Conservation (phyloP, 2,888 invertebrate species). For the Nymphalis urticae region DNA sequence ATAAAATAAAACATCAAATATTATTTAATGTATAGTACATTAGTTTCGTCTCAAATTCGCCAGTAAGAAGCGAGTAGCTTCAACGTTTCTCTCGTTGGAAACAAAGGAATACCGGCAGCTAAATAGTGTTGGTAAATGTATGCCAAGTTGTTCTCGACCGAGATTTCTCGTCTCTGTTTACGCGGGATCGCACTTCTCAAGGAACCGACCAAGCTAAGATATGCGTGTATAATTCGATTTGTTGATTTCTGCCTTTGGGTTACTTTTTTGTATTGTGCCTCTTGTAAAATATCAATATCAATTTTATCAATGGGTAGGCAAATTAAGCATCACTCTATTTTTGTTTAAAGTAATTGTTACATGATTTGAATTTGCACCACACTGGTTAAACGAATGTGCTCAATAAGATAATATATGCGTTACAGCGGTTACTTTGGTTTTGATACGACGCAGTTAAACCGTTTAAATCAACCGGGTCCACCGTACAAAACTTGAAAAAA, state of each 20-base stretch:
- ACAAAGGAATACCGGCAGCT: constrained; percentile 17
- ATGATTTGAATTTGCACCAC: too few species aligned
- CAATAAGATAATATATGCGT: too few species aligned
- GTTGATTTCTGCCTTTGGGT: not conserved
- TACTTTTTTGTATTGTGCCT: not conserved
- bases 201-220: not conserved
- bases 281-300: not conserved
- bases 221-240: not conserved
- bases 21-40: too few species aligned
- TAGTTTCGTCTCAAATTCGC: not conserved
- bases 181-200: constrained; percentile 8
- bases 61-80: constrained; percentile 1
- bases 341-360: too few species aligned
- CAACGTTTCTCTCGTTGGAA: not conserved
- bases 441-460: too few species aligned
- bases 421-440: too few species aligned
- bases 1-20: too few species aligned
- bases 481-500: too few species aligned
- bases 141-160: constrained; percentile 26
- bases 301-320: not conserved
- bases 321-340: too few species aligned
- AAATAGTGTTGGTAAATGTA: constrained; percentile 17
- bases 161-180: constrained; percentile 6
- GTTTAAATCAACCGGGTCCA: too few species aligned
- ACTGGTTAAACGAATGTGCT: too few species aligned